These are phyloP conservation scores for Sceloporus tristichus DNA, from an alignment of 2,113 vertebrate species.

Conservation along the genomic window DNA sequence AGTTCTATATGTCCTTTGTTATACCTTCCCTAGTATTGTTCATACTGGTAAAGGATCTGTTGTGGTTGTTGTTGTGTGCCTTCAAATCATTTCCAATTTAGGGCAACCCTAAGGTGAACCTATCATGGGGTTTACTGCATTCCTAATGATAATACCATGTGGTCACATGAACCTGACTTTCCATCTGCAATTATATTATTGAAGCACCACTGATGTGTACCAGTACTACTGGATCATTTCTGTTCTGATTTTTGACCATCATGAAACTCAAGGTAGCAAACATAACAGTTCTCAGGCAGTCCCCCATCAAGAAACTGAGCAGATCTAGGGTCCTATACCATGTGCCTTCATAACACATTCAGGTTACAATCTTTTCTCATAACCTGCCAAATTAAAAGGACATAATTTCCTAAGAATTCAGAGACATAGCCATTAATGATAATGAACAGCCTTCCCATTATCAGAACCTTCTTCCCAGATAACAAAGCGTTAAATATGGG, in stretches of 20 bases:
- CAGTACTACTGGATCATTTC: neutral
- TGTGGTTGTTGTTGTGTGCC: neutral
- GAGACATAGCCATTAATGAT: too few relatives aligned
- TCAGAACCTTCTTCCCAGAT: too few relatives aligned
- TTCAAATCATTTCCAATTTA: too few relatives aligned
- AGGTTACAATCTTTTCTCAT: too few relatives aligned
- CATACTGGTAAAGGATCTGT: neutral
- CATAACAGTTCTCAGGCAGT: neutral
- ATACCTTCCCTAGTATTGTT: neutral
- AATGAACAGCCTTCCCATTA: too few relatives aligned
- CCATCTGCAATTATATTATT: neutral
- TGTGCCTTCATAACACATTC: neutral
- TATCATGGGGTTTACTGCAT: too few relatives aligned
- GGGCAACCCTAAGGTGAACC: too few relatives aligned
- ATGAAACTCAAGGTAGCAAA: neutral
- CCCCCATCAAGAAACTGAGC: neutral
- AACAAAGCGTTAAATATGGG: too few relatives aligned
- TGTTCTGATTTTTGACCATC: neutral
- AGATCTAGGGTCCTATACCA: neutral
- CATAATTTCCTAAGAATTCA: too few relatives aligned
- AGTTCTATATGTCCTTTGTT: neutral
- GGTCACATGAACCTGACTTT: neutral
- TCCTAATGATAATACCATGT: neutral
- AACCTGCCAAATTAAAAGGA: too few relatives aligned
- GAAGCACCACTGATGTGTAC: too few relatives aligned